Base-by-base conservation (phyloP, 2,888 invertebrate species). In the Selenia dentaria region DNA sequence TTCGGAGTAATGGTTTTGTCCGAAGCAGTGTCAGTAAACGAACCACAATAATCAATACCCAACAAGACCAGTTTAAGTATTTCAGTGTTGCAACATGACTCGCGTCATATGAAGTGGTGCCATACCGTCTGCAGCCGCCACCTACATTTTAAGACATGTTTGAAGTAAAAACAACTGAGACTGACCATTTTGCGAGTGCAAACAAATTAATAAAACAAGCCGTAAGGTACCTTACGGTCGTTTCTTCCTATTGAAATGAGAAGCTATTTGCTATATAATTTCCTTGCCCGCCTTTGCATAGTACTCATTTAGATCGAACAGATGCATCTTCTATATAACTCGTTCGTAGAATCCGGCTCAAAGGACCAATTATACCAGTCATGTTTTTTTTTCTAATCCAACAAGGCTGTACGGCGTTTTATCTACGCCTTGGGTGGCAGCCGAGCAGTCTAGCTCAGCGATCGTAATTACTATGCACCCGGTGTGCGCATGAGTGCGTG, bases 391-490 rank as follows among this genome's bases (percentile, higher is more conserved):
- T 67, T 68, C 65, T 67, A 62, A 66, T 57, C 54, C 48, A 51
- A 53, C 57, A 41, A 57, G 45, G 50, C 54, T 51, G 47, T 44
- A 8, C 11, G 54, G 36, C 42, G 33, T 52, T 52, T 56, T 66
- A 67, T 36, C 50, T 39, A 13, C 62, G 59, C 61, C 58, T 51
- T 77, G 80, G 79, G 74, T 79, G 79, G 79, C 59, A 70, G 83
- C 77, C 82, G 76, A 39, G 74, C 79, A 65, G 83, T 83, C 83
- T 83, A 77, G 73, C 70, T 54, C 43, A 47, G 44, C 56, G 44
- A 43, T 38, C 41, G 42, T 64, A 62, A 67, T 73, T 74, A 57
- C 64, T 63, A 75, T 71, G 71, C 70, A 60, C 37, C 47, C 47
- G 51, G 51, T 54, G 70, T 64, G 42, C 45, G 57, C 51, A 49